These are phyloP conservation scores for Pseudopodoces humilis DNA, from an alignment of 2,113 vertebrate species.

Conservation along the genomic window DNA sequence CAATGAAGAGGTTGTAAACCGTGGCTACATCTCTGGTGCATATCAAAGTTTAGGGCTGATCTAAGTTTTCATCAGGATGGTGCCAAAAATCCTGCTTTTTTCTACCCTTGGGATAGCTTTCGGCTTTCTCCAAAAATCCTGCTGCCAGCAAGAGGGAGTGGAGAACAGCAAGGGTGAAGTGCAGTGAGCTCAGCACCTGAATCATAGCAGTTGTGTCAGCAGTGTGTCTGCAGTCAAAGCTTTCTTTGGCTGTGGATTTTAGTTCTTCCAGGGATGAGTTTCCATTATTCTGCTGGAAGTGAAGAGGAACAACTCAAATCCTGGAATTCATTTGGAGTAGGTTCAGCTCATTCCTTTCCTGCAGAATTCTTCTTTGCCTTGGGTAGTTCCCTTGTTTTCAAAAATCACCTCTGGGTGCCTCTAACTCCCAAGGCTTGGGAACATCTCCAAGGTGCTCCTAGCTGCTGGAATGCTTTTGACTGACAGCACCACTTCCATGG, in stretches of 20 bases:
- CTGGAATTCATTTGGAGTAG: background rate
- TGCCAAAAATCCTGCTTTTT: background rate
- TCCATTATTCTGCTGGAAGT: background rate
- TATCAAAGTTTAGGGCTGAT: background rate
- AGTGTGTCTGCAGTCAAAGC: background rate
- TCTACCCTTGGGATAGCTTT: background rate
- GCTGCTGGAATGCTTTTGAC: background rate
- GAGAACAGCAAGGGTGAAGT: fast-evolving
- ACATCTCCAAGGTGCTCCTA: background rate
- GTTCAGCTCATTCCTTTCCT: background rate
- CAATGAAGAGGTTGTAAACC: background rate
- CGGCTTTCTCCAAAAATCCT: background rate
- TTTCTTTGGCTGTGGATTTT: background rate
- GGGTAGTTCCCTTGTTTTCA: background rate
- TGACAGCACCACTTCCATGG: background rate
- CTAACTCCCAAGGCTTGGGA: background rate
- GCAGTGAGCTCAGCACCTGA: background rate
- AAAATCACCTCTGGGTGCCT: background rate
- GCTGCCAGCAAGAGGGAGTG: background rate
- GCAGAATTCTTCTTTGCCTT: background rate
- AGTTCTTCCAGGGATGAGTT: background rate
- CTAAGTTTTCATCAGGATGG: background rate
- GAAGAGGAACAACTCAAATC: background rate
- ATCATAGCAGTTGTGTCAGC: fast-evolving
- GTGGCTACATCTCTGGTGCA: background rate